phyloP scores from a whole-genome alignment of 1,140 invertebrate genomes.

The Anastrepha ludens region DNA sequence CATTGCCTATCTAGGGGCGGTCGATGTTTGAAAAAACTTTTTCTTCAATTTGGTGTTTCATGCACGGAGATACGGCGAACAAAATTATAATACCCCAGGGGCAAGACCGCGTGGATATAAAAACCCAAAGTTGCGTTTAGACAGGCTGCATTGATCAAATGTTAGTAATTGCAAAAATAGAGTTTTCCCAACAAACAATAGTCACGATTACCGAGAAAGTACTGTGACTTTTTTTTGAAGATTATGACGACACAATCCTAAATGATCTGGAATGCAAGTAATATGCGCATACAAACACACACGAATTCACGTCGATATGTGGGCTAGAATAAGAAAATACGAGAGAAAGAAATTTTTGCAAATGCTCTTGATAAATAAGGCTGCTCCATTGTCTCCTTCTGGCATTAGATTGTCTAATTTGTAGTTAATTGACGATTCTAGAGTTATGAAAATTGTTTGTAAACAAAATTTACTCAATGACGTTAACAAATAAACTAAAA shows the following conservation, averaged over 20 bases:
- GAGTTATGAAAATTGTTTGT: slow-evolving; percentile 17
- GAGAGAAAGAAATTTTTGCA: not conserved
- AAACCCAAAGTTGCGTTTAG: too few relatives aligned
- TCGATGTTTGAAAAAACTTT: too few relatives aligned
- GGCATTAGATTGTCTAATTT: not conserved
- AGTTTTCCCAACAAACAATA: too few relatives aligned
- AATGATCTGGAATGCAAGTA: not conserved
- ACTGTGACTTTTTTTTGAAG: not conserved
- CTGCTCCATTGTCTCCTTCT: slow-evolving; percentile 17
- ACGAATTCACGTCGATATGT: too few relatives aligned
- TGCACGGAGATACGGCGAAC: too few relatives aligned
- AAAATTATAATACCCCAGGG: too few relatives aligned
- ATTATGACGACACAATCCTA: slow-evolving; percentile 9
- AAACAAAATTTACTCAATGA: slow-evolving; percentile 16
- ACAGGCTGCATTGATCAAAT: too few relatives aligned
- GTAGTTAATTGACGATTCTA: slow-evolving; percentile 19
- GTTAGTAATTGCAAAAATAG: too few relatives aligned
- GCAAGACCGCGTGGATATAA: too few relatives aligned
- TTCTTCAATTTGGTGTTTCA: too few relatives aligned
- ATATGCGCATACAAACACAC: too few relatives aligned
- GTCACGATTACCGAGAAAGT: not conserved
- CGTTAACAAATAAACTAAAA: slow-evolving; percentile 25
- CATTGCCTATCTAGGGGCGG: too few relatives aligned
- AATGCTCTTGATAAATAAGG: not conserved
- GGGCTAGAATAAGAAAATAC: not conserved